Evolutionary conservation across 2,797 vertebrate species (phyloP), one percentile per base, ranked within the genome.

Genomic region (Muscicapa striata): DNA sequence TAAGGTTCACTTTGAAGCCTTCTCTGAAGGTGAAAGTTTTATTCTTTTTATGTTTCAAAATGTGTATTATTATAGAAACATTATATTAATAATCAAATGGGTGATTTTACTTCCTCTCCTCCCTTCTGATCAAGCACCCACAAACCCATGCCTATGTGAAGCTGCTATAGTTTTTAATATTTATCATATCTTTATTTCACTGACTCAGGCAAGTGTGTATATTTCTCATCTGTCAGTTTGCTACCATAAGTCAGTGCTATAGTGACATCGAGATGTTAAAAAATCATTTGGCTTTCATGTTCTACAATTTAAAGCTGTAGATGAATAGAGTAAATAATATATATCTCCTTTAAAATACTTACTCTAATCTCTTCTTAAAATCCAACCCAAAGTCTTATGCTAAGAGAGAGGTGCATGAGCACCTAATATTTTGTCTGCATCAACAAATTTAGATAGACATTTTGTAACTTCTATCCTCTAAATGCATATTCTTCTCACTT

Each of bases 271-370:
- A 78, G 84, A 83, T 51, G 69, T 92, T 93, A 87, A 85, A 91
- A 89, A 92, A 83, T 83, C 68, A 93, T 89, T 94, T 93, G 54
- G 62, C 43, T 95, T 93, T 92, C 82, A 80, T 75, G 45, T 73
- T 82, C 29, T 52, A 32, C 67, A 94, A 76, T 84, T 94, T 91
- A 89, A 92, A 86, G 49, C 62, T 84, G 55, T n/a, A 81, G 79
- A 41, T 86, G 69, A 94, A 78, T 32, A 51, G 20, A 75, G 46
- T 90, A 88, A 91, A 90, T 91, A 32, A 75, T 22, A 4, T 62
- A 41, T 46, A 70, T 54, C 54, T 89, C 63, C 69, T 83, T 87
- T 81, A 91, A 94, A 94, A 73, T 88, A 55, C 49, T 72, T 23
- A 40, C 14, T 59, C 17, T 79, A 69, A 69, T 77, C 23, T 72